phyloP scores from a whole-genome alignment of 2,888 invertebrate species.

The Monopis laevigella region DNA sequence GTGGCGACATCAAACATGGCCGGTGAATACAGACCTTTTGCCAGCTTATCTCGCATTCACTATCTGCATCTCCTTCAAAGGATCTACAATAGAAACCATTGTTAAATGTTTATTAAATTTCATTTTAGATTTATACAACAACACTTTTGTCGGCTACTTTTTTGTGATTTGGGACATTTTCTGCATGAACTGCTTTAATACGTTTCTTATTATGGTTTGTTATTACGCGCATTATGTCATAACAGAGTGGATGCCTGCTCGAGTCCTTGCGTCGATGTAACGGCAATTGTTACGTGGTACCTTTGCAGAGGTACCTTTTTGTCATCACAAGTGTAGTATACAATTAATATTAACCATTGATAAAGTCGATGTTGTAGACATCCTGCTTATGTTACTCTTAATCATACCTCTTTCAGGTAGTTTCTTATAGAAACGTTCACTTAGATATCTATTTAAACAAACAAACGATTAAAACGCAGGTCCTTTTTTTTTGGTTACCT shows the following conservation, averaged over 20 bases:
- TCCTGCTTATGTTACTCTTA: no score
- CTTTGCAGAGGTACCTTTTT: no score
- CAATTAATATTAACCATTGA: no score
- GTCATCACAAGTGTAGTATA: no score
- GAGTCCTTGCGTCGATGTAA: no score
- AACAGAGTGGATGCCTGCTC: slow-evolving; percentile 56
- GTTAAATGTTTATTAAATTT: slow-evolving; percentile 65
- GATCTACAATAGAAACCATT: slow-evolving; percentile 51
- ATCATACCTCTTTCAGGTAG: no score
- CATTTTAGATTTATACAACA: slow-evolving; percentile 66
- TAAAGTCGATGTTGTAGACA: no score
- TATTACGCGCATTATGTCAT: slow-evolving; percentile 66
- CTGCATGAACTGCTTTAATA: slow-evolving; percentile 59
- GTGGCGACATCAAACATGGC: slow-evolving; percentile 65
- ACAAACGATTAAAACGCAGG: no score
- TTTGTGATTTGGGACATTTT: slow-evolving; percentile 66
- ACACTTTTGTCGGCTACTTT: slow-evolving; percentile 61
- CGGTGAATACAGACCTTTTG: slow-evolving; percentile 58
- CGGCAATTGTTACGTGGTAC: no score
- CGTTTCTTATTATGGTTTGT: slow-evolving; percentile 58
- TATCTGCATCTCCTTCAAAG: slow-evolving; percentile 52
- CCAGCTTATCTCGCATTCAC: slow-evolving; percentile 63
- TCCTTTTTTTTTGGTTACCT: no score
- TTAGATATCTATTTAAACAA: no score
- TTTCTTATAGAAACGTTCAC: no score